phyloP scores from a whole-genome alignment of 2,113 vertebrate species.

The Microtus montanus region DNA sequence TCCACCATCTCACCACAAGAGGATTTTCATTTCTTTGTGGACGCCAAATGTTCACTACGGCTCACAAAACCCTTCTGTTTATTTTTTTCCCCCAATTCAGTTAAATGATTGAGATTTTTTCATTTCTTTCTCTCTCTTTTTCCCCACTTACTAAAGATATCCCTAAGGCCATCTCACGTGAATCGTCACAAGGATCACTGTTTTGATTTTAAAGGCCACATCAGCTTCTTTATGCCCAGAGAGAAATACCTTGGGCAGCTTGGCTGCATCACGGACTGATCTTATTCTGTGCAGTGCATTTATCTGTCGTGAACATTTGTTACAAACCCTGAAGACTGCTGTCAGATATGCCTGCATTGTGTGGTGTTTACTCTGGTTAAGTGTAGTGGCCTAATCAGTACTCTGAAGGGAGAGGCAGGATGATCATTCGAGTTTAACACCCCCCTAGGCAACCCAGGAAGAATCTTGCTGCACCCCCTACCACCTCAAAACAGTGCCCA shows the following conservation, averaged over 20 bases:
- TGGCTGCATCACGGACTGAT: not conserved
- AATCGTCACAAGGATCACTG: not conserved
- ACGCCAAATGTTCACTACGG: constrained; percentile 52
- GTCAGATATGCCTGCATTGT: not conserved
- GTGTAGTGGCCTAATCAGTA: too few relatives aligned
- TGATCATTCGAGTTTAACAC: not conserved
- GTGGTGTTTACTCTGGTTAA: not conserved
- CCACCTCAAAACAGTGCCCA: not conserved
- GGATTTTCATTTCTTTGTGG: constrained; percentile 43
- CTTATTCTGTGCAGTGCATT: not conserved
- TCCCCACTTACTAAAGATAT: not conserved
- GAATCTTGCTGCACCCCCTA: not conserved
- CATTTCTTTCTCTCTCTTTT: not conserved
- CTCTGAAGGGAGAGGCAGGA: not conserved
- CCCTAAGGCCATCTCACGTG: not conserved
- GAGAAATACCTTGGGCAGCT: not conserved
- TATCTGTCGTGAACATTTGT: not conserved
- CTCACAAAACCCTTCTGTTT: constrained; percentile 56
- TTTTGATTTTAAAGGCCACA: not conserved
- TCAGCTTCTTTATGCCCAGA: not conserved
- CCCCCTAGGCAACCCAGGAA: not conserved
- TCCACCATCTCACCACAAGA: constrained; percentile 5
- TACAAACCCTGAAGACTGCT: constrained; percentile 33
- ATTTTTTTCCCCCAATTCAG: constrained; percentile 52
- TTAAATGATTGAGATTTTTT: constrained; percentile 42